Base-by-base conservation (phyloP, 2,113 vertebrate genomes). In the Galbula dea region DNA sequence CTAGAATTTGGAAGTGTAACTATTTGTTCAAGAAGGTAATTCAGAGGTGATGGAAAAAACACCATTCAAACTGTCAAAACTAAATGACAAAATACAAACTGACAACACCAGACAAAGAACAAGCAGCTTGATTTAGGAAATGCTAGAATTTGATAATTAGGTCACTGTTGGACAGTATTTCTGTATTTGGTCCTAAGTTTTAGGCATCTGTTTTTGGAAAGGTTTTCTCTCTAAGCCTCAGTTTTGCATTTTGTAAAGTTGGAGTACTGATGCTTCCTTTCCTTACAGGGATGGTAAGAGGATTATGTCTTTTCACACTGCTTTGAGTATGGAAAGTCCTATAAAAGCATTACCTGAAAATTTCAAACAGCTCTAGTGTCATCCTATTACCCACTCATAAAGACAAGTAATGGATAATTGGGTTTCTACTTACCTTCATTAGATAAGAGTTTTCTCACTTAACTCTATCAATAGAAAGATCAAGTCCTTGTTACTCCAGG, bases 371-470 rank as follows among this genome's bases (percentile, higher is more conserved):
- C 48, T 91, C 23, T 51, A 49, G 15, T 69, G 39, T 86, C 94
- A 80, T 76, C 88, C 73, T 90, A 10, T 92, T 86, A 65, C 27
- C 52, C 51, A 83, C 41, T 95, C 75, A 84, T 39, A 74, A 39
- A 67, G 11, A 49, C 66, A 92, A 51, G 68, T 30, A 65, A 75
- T 88, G 83, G 87, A 48, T 96, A 95, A 96, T 89, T 88, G 73
- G 27, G 48, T 91, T 93, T 58, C 69, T 69, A 69, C 79, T 92
- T 93, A 92, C 68, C 54, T 85, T 89, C 54, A 36, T 86, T 94
- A 94, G 59, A 74, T 84, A 86, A 91, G 73, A 94, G 68, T 83
- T 83, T 81, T 83, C 83, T 95, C n/a, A 10, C 92, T 95, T 88
- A 77, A 83, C 30, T 91, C 80, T 30, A 43, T 32, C 87, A 86